A percentile compares a stretch with the other conserved stretches of the same genome.
These are phyloP conservation scores for Chymomyza costata DNA, from an alignment of 1,140 invertebrate genomes.

Conservation along the genomic window DNA sequence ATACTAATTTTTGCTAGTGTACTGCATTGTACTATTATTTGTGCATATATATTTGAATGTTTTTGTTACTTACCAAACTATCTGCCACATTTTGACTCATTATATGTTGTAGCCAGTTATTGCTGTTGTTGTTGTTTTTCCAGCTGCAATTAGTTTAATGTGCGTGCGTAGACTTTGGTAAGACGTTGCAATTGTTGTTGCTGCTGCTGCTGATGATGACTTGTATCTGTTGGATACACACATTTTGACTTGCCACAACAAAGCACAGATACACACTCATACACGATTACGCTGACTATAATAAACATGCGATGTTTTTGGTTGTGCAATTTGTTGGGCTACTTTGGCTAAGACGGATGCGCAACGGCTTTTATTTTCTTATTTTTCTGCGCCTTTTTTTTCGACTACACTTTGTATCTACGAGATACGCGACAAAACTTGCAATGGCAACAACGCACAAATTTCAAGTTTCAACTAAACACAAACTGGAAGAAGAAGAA, in stretches of 20 bases:
- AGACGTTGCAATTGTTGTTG: constrained; percentile 43
- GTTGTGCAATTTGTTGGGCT: constrained; percentile 49
- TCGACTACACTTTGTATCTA: constrained; percentile 53
- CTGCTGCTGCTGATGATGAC: constrained; percentile 38
- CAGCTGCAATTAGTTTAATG: constrained; percentile 62
- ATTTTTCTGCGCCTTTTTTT: too few relatives aligned
- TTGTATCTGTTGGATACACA: constrained; percentile 54
- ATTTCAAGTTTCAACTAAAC: constrained; percentile 61
- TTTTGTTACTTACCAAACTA: constrained; percentile 67
- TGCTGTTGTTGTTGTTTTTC: constrained; percentile 25
- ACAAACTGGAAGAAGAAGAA: constrained; percentile 14
- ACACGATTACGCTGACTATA: too few relatives aligned
- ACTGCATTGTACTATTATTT: background rate
- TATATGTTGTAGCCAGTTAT: constrained; percentile 33
- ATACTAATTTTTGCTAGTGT: too few relatives aligned
- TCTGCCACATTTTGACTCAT: constrained; percentile 75
- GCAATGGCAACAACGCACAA: constrained; percentile 51
- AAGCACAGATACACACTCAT: constrained; percentile 30
- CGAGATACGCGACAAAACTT: constrained; percentile 41
- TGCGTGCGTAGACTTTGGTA: constrained; percentile 60
- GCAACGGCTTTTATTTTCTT: too few relatives aligned
- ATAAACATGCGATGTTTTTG: constrained; percentile 34
- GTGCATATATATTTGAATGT: constrained; percentile 7
- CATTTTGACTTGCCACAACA: constrained; percentile 56
- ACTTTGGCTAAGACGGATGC: too few relatives aligned